Evolutionary conservation across 1,140 invertebrate genomes (phyloP).

Genomic region (Stratiolaelaps scimitus): DNA sequence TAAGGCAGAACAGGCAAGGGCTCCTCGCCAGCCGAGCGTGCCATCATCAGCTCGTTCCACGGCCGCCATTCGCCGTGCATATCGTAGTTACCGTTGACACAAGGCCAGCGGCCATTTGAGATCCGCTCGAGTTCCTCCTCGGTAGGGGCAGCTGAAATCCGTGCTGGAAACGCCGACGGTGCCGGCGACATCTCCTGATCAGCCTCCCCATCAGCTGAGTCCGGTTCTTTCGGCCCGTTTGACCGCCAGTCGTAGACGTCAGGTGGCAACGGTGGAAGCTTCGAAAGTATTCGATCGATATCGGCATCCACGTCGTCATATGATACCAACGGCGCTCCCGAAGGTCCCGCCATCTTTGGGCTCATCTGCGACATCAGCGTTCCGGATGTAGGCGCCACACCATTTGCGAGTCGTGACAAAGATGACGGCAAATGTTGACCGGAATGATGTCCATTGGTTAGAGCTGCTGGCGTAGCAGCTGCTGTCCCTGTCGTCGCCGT

Average conservation of each 20-base stretch:
- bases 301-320: conserved; percentile 31
- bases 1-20: conserved; percentile 75
- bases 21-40: conserved; percentile 55
- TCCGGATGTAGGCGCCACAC: not conserved
- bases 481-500: conserved; percentile 35
- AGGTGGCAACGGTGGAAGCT: conserved; percentile 21
- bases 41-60: conserved; percentile 64
- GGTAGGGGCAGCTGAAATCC: conserved; percentile 30
- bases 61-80: conserved; percentile 53
- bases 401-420: too few species aligned
- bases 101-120: conserved; percentile 41
- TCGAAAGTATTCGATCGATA: conserved; percentile 37
- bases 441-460: conserved; percentile 9
- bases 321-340: conserved; percentile 31
- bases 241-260: conserved; percentile 5
- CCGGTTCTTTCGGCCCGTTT: not conserved
- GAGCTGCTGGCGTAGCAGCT: conserved; percentile 32
- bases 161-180: conserved; percentile 32
- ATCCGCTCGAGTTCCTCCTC: conserved; percentile 36
- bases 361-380: not conserved
- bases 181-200: conserved; percentile 29
- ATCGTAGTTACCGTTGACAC: conserved; percentile 53
- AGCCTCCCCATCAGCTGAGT: too few species aligned
- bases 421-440: too few species aligned
- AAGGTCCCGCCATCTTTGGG: conserved; percentile 12